Evolutionary conservation across 2,797 vertebrate species (phyloP), one percentile per base, ranked within the genome.

Genomic region (Alosa sapidissima): DNA sequence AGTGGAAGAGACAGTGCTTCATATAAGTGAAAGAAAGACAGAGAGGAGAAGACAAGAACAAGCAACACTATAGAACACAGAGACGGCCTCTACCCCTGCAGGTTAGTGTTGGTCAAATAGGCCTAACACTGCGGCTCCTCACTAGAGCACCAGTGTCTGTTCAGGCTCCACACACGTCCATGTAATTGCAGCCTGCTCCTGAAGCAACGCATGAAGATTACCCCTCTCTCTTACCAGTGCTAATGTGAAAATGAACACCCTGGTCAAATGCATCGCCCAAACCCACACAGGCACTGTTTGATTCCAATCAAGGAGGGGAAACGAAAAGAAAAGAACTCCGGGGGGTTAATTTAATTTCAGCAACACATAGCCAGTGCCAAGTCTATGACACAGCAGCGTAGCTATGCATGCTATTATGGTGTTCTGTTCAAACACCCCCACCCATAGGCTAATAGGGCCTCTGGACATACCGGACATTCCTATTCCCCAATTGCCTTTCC

Each of bases 161-260:
- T 4, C 33, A 36, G 33, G 33, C 33, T 75, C 14, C 36, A 41
- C 33, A 75, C 33, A 33, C 33, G 33, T 11, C 68, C 68, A 36
- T 78, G 72, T 72, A 78, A 78, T 78, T 78, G 41, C 41, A 47
- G 72, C 72, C 41, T 78, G 13, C 36, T 47, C 5, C 72, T 47
- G 72, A 78, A 78, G 72, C 72, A 47, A n/a, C 47, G 72, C 41
- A 78, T n/a, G 41, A 47, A 78, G 72, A 78, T 78, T 78, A 78
- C 36, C 72, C 68, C 72, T 78, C 72, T 47, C 72, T 78, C 45
- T 21, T 45, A 21, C 6, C 24, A 78, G 72, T 47, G 13, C 72
- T 78, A 78, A 78, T 78, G 72, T 78, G 72, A 78, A 78, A 78
- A 78, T 78, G 19, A 78, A 78, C 19, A 36, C 41, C 72, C 72